Base-by-base conservation (phyloP, 2,113 vertebrate species). In the Tupaia tana region DNA sequence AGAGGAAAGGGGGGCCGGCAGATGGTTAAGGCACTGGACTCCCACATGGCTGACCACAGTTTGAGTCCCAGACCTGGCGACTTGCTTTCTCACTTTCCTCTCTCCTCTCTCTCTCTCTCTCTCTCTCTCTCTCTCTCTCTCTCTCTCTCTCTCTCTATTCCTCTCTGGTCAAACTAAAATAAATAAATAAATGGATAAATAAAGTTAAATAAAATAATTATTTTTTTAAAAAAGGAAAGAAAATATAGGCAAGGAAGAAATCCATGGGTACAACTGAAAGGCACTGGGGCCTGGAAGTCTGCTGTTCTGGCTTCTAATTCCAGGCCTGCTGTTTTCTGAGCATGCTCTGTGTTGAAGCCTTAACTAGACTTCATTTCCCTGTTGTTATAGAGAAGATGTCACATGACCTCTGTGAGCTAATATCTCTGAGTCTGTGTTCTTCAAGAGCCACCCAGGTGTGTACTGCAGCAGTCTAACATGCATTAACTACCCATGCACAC, bases 271-370 rank as follows among this genome's bases (percentile, higher is more conserved):
- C 27, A 13, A 13, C 1, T 31, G 24, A 63, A 70, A 43, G 52
- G 27, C 16, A 2, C 10, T 12, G 15, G 18, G 7, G 22, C 0
- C 15, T 16, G 0, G 18, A 29, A 14, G 10, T 66, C n/a, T 25
- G 58, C 19, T 43, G 52, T 14, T 77, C 3, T 2, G 61, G 84
- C 13, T 69, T 69, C 69, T 9, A 69, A 69, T 43, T 52, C 59
- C 29, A 58, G 70, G 4, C 19, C 69, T 11, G 8, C 61, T 43
- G 14, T 16, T 64, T 80, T 27, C 15, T 25, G 20, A 10, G 18
- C 31, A 20, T 69, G 29, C 64, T 78, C n/a, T 64, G 15, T 8
- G 18, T 6, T 14, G 22, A 89, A 31, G 10, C 59, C 29, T 16
- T 56, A 58, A 81, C 61, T 34, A 54, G 22, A n/a, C 20, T 66